These are phyloP conservation scores for Gopherus evgoodei DNA, from an alignment of 2,113 vertebrate species.

Conservation along the genomic window DNA sequence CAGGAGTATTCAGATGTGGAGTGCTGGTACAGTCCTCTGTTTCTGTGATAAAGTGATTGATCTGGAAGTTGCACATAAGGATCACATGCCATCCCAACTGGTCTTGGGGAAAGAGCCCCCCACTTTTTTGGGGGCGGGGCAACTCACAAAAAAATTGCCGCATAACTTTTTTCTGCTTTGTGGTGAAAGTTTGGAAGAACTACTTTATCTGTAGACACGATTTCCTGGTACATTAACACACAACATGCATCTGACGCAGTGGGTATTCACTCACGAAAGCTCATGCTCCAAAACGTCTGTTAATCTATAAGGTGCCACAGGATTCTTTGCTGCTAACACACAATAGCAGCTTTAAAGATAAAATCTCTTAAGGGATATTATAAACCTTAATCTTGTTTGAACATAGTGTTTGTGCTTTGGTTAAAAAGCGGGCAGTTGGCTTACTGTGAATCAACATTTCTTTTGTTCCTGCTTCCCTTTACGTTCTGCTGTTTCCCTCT, in stretches of 20 bases:
- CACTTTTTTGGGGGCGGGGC: neutral
- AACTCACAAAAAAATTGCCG: neutral
- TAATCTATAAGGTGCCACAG: no score
- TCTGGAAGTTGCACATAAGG: neutral
- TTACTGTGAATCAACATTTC: neutral
- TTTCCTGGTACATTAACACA: neutral
- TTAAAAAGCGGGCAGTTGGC: neutral
- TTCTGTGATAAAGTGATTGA: neutral
- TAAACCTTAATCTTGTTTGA: neutral
- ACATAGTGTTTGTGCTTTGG: neutral
- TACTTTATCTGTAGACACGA: neutral
- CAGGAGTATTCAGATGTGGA: neutral
- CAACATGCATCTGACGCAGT: neutral
- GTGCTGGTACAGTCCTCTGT: neutral
- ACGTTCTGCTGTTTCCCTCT: no score
- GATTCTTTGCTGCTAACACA: no score
- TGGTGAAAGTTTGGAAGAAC: neutral
- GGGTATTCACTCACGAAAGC: no score
- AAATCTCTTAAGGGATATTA: neutral
- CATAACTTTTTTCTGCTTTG: neutral
- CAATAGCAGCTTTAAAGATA: neutral
- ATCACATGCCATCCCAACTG: neutral
- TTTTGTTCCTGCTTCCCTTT: neutral
- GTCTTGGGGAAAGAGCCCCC: neutral
- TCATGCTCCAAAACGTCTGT: no score